Conservation (phyloP, 2,797 vertebrate species). For the Lepilemur septentrionalis region DNA sequence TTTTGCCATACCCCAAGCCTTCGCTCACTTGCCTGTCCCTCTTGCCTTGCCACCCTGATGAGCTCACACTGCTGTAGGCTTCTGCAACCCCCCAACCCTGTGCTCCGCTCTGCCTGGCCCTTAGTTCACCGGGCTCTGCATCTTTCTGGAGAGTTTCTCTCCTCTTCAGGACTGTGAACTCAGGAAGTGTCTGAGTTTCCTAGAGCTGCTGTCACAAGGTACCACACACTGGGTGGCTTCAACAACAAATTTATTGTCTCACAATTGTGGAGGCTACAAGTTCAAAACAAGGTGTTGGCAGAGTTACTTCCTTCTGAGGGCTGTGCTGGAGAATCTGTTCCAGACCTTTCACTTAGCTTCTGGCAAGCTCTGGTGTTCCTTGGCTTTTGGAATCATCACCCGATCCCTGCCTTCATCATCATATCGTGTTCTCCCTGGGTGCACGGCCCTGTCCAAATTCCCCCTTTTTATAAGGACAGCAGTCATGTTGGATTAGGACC, state of each 20-base stretch:
- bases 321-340: not conserved
- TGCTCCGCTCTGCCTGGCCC: not conserved
- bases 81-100: not conserved
- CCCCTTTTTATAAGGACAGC: not conserved
- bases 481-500: not conserved
- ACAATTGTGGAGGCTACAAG: not conserved
- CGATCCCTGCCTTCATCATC: not conserved
- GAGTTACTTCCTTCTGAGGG: not conserved
- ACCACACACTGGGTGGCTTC: not conserved
- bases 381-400: not conserved
- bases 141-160: not conserved
- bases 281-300: not conserved
- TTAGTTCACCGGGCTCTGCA: not conserved
- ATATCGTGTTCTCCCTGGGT: not conserved
- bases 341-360: not conserved
- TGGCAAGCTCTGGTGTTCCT: not conserved
- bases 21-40: not conserved
- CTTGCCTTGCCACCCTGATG: not conserved
- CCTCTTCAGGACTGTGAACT: not conserved
- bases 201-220: not conserved
- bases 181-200: not conserved
- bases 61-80: not conserved
- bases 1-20: not conserved
- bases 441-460: not conserved
- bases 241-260: not conserved